Conservation (phyloP, 2,797 vertebrate species). For the Smutsia gigantea region DNA sequence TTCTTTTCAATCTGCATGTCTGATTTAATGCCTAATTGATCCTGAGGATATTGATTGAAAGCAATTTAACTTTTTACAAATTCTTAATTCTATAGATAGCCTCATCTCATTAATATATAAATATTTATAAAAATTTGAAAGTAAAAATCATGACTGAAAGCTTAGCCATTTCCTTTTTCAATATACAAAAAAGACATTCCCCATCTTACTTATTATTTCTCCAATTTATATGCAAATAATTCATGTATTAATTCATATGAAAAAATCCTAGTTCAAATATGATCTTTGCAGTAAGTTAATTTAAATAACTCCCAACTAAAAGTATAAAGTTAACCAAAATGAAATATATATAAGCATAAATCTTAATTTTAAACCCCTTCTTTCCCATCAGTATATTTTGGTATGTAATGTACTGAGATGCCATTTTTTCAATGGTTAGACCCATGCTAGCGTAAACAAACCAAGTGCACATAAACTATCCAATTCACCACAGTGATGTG, state of each 20-base stretch:
- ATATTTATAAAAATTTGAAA: constrained; percentile 17
- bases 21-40: not conserved
- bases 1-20: not conserved
- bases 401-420: not conserved
- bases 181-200: not conserved
- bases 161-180: not conserved
- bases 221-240: not conserved
- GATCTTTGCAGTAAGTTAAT: not conserved
- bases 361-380: not conserved
- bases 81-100: constrained; percentile 25
- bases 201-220: not conserved
- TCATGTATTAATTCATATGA: not conserved
- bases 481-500: not conserved
- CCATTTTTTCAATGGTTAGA: not conserved
- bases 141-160: not conserved
- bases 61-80: constrained; percentile 13
- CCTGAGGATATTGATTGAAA: not conserved
- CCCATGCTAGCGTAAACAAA: not conserved
- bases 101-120: not conserved
- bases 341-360: not conserved
- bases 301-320: not conserved
- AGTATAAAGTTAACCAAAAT: not conserved
- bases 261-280: constrained; percentile 18
- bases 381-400: not conserved
- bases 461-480: not conserved